Conservation (phyloP, 2,888 invertebrate species). For the Hymenopus coronatus region DNA sequence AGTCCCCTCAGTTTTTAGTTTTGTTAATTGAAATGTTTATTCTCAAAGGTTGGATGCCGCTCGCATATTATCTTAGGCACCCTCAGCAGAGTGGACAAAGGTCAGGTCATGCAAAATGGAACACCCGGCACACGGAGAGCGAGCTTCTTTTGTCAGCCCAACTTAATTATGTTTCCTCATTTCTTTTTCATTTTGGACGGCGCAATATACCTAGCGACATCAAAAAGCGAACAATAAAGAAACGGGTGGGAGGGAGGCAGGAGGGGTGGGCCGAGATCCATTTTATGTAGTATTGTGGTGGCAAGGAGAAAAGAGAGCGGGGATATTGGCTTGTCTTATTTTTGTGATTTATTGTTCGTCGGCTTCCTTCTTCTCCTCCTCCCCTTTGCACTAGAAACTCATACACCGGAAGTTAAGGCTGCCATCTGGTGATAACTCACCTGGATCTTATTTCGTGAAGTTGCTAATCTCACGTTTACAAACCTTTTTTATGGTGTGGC, state of each 20-base stretch:
- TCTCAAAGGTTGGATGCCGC: too few species aligned
- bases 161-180: not conserved
- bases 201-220: not conserved
- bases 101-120: not conserved
- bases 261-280: not conserved
- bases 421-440: not conserved
- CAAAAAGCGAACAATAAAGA: not conserved
- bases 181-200: not conserved
- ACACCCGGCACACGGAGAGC: not conserved
- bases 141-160: not conserved
- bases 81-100: not conserved
- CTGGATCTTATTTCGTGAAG: not conserved
- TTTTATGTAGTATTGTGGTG: not conserved
- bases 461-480: not conserved
- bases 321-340: not conserved
- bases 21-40: too few species aligned
- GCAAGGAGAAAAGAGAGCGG: not conserved
- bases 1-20: too few species aligned
- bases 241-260: too few species aligned
- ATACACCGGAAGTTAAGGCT: not conserved
- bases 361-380: not conserved
- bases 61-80: not conserved
- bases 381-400: not conserved
- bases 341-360: not conserved
- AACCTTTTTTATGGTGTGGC: not conserved